A percentile compares a stretch with the other conserved stretches of the same genome.
phyloP scores from a whole-genome alignment of 2,888 invertebrate species.

The Gymnocheta viridis region DNA sequence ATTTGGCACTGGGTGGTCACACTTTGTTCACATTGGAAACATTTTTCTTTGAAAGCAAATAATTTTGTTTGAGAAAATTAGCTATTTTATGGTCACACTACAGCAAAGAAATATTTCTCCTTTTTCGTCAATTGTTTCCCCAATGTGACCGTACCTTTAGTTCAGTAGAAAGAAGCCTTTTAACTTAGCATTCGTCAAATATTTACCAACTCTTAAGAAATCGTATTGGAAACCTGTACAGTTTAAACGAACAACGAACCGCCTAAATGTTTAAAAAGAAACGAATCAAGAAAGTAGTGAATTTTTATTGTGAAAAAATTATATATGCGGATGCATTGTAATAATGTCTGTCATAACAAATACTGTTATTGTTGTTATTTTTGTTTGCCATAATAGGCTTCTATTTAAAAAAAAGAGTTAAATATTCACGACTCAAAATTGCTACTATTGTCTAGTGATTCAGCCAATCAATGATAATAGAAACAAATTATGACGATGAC shows the following conservation, averaged over 20 bases:
- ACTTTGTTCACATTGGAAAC: no score
- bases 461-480: constrained; percentile 46
- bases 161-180: no score
- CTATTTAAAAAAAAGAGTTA: constrained; percentile 15
- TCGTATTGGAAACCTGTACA: no score
- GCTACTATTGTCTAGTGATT: constrained; percentile 59
- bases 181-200: no score
- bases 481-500: constrained; percentile 11
- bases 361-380: constrained; percentile 34
- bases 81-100: no score
- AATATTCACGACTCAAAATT: constrained; percentile 25
- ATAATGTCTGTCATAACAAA: constrained; percentile 64
- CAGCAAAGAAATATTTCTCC: no score
- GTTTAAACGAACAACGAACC: not conserved
- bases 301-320: constrained; percentile 34
- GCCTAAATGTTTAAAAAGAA: constrained; percentile 17
- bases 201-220: no score
- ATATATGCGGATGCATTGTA: constrained; percentile 64
- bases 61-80: no score
- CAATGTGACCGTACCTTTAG: no score
- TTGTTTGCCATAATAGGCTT: constrained; percentile 28
- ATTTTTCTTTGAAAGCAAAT: no score
- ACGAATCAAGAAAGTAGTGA: constrained; percentile 1
- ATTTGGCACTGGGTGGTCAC: no score
- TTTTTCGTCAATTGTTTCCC: no score